Conservation (phyloP, 2,797 vertebrate species). For the Margarornis squamiger region DNA sequence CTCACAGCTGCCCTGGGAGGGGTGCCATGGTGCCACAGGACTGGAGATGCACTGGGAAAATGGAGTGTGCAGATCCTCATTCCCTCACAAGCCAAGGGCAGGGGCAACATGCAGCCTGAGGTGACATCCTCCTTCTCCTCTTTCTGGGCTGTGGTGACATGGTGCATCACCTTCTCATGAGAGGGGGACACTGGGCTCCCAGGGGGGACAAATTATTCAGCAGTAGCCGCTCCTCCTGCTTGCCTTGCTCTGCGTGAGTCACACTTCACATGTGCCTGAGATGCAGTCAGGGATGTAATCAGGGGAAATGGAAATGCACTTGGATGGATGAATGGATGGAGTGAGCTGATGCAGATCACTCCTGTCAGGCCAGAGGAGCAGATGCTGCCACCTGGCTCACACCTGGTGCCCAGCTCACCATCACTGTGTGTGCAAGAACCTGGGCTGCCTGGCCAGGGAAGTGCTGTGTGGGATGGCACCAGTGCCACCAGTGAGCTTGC, state of each 20-base stretch:
- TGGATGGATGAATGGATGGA: not conserved
- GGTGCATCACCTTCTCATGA: accelerated
- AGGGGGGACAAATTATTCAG: not conserved
- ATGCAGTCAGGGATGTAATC: not conserved
- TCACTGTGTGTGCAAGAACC: not conserved
- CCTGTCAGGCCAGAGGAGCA: not conserved
- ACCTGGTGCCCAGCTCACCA: not conserved
- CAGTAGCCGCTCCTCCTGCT: accelerated
- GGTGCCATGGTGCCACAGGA: accelerated
- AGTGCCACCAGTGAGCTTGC: not conserved
- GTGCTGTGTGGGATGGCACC: not conserved
- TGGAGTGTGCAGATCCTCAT: not conserved
- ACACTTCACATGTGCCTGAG: not conserved
- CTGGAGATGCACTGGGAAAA: not conserved
- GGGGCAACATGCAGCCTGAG: not conserved
- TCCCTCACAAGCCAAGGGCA: not conserved
- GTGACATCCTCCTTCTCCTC: not conserved
- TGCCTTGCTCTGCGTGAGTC: accelerated
- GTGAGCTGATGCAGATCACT: accelerated
- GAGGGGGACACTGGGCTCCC: not conserved
- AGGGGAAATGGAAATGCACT: not conserved
- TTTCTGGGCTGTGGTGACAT: not conserved
- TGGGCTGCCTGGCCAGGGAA: not conserved
- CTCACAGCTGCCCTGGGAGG: not conserved
- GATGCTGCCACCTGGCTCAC: not conserved